Conservation (phyloP, 2,888 invertebrate genomes). For the Germaria angustata region DNA sequence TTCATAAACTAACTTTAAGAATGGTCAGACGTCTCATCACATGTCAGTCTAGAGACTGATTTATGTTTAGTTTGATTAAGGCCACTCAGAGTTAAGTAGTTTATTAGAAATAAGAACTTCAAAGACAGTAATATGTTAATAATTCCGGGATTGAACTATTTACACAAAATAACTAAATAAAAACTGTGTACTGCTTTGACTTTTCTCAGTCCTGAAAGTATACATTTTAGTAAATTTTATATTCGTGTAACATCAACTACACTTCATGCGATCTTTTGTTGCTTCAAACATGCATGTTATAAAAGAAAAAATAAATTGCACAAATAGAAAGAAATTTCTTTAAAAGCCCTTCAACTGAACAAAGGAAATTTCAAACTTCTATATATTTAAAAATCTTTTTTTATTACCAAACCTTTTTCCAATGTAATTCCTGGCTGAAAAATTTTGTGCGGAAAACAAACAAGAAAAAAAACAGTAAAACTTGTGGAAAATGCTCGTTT, state of each 20-base stretch:
- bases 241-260: not conserved
- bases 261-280: conserved; percentile 14
- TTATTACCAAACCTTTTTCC: not conserved
- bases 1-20: not conserved
- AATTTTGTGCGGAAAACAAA: conserved; percentile 3
- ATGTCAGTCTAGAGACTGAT: no score
- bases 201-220: not conserved
- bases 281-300: conserved; percentile 14
- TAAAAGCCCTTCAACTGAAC: conserved; percentile 54
- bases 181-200: not conserved
- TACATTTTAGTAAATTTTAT: not conserved
- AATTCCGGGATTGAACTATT: no score
- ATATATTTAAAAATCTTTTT: conserved; percentile 26
- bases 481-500: conserved; percentile 59
- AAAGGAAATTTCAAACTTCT: conserved; percentile 52
- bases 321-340: conserved; percentile 36
- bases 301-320: conserved; percentile 23
- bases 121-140: no score
- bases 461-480: conserved; percentile 6
- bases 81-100: no score
- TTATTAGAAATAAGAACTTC: no score
- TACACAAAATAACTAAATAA: no score
- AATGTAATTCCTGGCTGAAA: conserved; percentile 10
- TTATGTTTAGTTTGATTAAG: no score
- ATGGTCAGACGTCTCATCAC: no score